Percentiles rank a stretch among this genome's conserved stretches.
These are phyloP conservation scores for Cladopsammia gracilis DNA, from an alignment of 64 coral and sea anemone genomes.

Conservation along the genomic window DNA sequence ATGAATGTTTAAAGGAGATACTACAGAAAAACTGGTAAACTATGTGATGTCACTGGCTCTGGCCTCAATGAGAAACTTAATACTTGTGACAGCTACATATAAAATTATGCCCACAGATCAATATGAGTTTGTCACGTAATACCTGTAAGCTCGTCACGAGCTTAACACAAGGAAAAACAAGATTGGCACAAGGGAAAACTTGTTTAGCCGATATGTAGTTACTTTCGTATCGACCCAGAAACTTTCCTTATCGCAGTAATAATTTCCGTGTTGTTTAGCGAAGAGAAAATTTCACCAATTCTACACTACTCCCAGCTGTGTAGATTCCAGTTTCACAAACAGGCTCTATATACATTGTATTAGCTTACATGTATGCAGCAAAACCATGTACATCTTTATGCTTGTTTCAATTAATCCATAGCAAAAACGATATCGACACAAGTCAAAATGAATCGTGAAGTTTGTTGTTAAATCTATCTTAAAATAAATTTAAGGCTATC, in stretches of 20 bases:
- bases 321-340: background rate
- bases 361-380: background rate
- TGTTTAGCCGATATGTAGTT: background rate
- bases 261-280: no score
- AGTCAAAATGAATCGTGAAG: background rate
- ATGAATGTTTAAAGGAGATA: background rate
- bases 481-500: background rate
- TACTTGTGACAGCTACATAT: background rate
- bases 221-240: background rate
- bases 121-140: background rate
- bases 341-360: background rate
- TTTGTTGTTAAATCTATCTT: background rate
- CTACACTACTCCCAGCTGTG: background rate
- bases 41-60: background rate
- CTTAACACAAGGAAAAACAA: slow-evolving; percentile 18
- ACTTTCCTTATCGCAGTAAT: no score
- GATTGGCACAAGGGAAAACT: slow-evolving; percentile 16
- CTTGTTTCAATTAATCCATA: background rate
- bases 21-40: background rate
- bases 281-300: no score
- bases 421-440: background rate
- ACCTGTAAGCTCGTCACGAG: background rate
- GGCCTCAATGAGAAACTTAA: background rate
- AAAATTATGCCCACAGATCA: background rate
- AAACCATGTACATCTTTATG: background rate